Conservation (phyloP, 2,113 vertebrate species). For the Zosterops hypoxanthus region DNA sequence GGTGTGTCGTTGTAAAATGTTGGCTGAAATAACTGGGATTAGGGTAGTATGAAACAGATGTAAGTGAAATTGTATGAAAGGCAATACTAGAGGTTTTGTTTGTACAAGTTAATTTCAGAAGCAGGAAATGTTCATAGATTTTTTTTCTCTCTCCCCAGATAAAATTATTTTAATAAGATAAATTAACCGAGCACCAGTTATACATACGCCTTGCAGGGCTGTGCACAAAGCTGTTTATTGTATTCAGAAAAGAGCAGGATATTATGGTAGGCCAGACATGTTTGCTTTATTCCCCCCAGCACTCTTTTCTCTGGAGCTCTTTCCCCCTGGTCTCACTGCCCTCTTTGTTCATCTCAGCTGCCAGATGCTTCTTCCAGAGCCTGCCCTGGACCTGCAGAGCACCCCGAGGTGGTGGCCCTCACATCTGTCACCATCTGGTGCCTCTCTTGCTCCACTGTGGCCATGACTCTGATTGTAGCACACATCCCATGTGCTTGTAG, state of each 20-base stretch:
- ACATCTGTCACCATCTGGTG: conserved; percentile 51
- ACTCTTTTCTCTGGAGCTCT: background rate
- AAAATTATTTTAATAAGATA: background rate
- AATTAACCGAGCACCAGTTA: background rate
- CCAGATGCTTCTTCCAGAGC: conserved; percentile 14
- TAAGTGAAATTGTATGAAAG: background rate
- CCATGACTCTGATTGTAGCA: background rate
- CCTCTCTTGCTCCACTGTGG: background rate
- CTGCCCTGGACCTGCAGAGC: background rate
- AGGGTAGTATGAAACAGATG: background rate
- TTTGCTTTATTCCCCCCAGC: background rate
- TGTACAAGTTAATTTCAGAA: background rate
- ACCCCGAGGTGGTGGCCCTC: background rate
- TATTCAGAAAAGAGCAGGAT: background rate
- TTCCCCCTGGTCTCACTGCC: background rate
- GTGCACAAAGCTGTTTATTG: background rate
- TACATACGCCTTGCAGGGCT: background rate
- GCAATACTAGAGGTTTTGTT: background rate
- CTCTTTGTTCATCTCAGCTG: conserved; percentile 3
- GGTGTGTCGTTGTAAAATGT: background rate
- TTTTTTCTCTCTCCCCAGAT: background rate
- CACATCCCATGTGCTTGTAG: background rate
- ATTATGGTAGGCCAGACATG: background rate
- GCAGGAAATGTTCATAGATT: background rate
- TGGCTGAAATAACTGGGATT: background rate